Evolutionary conservation across 2,888 invertebrate species (phyloP), one percentile per base, ranked within the genome.

Genomic region (Microdon myrmicae): DNA sequence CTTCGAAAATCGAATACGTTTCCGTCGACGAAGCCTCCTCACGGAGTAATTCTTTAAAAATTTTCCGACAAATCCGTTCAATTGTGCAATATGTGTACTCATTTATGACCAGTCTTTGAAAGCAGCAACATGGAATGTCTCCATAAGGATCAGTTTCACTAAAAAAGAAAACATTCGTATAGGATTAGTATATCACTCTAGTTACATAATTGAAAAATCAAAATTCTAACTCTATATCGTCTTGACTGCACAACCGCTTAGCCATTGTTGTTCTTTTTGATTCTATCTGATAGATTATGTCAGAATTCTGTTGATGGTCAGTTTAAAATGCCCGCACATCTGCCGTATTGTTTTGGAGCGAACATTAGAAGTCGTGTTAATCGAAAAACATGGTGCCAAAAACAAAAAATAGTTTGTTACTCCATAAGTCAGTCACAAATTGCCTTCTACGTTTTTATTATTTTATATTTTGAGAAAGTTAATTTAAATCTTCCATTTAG

Each of bases 41-140:
- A 0, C 16, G 8, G 28, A 72, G 71, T 5, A 71, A 72, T 8
- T 67, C 71, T 25, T 69, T 72, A 1, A 76, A 60, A 13, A 77
- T 73, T 49, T 72, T 72, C n/a, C 71, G 70, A 26, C 76, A 77
- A 10, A 76, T 69, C 25, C 69, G 58, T 29, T 75, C 77, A 1
- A 77, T 55, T n/a, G 72, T 38, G 3, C 68, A 67, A 49, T 74
- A 76, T 0, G 73, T 74, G 17, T 71, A 70, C 9, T 73, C 69
- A 60, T 68, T 74, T 8, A 74, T 48, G 5, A 68, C 25, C 1
- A 69, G 60, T 13, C 54, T 37, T n/a, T 43, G 6, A 8, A 51
- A 53, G 37, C 72, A 71, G 1, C 43, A 22, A 34, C 45, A 59
- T 1, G 25, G 9, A 17, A 3, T 31, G 20, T 1, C 6, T 8